Conservation (phyloP, 2,888 invertebrate genomes). For the Pecten maximus region DNA sequence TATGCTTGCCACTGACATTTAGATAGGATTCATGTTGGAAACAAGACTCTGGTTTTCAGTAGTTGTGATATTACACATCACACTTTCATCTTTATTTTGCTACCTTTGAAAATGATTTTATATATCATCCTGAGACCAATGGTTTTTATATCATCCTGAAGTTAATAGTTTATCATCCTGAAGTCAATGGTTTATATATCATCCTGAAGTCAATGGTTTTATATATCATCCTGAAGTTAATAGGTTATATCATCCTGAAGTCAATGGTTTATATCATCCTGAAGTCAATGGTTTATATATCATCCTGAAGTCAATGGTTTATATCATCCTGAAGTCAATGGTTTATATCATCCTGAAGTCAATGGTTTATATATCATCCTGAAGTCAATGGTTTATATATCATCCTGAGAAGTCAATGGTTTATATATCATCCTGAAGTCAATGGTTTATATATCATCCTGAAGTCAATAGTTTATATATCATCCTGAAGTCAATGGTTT, state of each 20-base stretch:
- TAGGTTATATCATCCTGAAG: too few species aligned
- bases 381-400: too few species aligned
- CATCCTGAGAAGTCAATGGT: not conserved
- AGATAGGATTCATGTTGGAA: constrained; percentile 4
- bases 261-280: too few species aligned
- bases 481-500: not conserved
- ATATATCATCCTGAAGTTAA: not conserved
- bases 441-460: not conserved
- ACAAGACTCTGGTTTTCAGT: not conserved
- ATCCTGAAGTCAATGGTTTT: not conserved
- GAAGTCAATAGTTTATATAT: too few species aligned
- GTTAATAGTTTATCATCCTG: not conserved
- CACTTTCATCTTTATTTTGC: not conserved
- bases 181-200: not conserved
- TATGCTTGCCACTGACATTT: not conserved
- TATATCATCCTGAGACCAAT: too few species aligned
- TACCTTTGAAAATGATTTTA: not conserved
- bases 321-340: too few species aligned
- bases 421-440: not conserved
- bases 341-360: not conserved
- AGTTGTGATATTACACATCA: not conserved
- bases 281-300: too few species aligned
- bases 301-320: too few species aligned
- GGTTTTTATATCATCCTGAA: too few species aligned
- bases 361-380: too few species aligned